Evolutionary conservation across 2,888 invertebrate species (phyloP).

Genomic region (Chouioia cunea): DNA sequence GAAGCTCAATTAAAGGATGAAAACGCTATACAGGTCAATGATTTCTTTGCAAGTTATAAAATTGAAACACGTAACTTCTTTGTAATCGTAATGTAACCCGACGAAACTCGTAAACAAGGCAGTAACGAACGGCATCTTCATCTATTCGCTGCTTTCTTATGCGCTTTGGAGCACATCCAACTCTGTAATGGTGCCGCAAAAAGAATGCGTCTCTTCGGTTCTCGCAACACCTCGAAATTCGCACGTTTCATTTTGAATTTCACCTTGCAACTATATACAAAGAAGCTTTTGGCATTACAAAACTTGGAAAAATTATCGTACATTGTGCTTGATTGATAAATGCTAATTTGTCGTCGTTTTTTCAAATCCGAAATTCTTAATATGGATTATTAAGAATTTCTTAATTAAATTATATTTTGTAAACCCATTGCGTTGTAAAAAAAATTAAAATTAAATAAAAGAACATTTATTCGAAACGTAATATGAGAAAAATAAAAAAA

Average conservation of each 20-base stretch:
- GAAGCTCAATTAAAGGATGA: too few relatives aligned
- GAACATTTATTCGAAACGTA: background rate
- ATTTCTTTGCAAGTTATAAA: constrained; percentile 1
- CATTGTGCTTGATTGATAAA: too few relatives aligned
- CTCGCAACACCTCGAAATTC: constrained; percentile 33
- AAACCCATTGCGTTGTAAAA: background rate
- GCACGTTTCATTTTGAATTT: constrained; percentile 10
- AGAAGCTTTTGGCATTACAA: constrained; percentile 6
- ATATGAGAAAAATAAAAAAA: background rate
- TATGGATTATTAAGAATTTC: background rate
- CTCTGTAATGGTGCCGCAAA: constrained; percentile 44
- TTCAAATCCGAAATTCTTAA: too few relatives aligned
- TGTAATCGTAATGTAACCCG: constrained; percentile 20
- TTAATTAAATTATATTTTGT: background rate
- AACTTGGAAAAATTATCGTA: constrained; percentile 1
- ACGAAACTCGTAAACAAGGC: constrained; percentile 47
- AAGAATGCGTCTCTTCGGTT: constrained; percentile 36
- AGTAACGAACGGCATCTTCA: constrained; percentile 48
- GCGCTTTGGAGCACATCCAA: constrained; percentile 44
- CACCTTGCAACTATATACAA: background rate
- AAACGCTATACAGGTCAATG: background rate
- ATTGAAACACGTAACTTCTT: constrained; percentile 32
- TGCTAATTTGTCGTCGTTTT: too few relatives aligned
- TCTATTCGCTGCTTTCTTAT: constrained; percentile 33
- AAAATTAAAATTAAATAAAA: constrained; percentile 6